A percentile compares a stretch with the other conserved stretches of the same genome.
Conservation (phyloP, 92 coral and sea anemone species). For the Heliopora coerulea region DNA sequence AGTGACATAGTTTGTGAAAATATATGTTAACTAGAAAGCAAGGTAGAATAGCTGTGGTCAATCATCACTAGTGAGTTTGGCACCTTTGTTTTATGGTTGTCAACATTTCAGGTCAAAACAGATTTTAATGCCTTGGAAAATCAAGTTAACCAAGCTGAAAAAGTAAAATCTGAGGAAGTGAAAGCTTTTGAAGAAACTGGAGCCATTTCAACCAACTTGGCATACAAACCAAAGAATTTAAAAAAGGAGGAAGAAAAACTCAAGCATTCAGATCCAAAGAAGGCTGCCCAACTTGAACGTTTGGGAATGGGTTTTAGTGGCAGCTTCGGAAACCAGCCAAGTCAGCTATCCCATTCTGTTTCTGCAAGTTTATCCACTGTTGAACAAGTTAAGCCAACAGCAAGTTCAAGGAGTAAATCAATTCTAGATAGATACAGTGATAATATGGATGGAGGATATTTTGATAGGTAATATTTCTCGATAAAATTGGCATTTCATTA, state of each 20-base stretch:
- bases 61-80: neutral
- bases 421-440: slow-evolving; percentile 70
- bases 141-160: slow-evolving; percentile 77
- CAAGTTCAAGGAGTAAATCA: slow-evolving; percentile 49
- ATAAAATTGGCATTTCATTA: no score
- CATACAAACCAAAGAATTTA: slow-evolving; percentile 71
- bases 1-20: no score
- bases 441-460: slow-evolving; percentile 53
- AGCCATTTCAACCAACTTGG: slow-evolving; percentile 78
- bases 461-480: slow-evolving; percentile 96
- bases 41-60: no score
- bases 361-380: slow-evolving; percentile 87
- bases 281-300: slow-evolving; percentile 93
- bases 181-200: slow-evolving; percentile 67
- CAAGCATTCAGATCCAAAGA: slow-evolving; percentile 85
- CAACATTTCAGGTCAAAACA: slow-evolving; percentile 68
- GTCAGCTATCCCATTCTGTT: slow-evolving; percentile 95
- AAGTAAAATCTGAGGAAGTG: slow-evolving; percentile 66
- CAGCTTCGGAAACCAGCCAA: slow-evolving; percentile 48
- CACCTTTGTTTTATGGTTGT: neutral
- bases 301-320: slow-evolving; percentile 90
- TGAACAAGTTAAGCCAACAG: slow-evolving; percentile 80
- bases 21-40: no score
- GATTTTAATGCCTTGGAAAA: slow-evolving; percentile 85
- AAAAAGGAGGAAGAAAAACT: slow-evolving; percentile 91